Evolutionary conservation across 2,113 vertebrate species (phyloP).

Genomic region (Rynchops niger): DNA sequence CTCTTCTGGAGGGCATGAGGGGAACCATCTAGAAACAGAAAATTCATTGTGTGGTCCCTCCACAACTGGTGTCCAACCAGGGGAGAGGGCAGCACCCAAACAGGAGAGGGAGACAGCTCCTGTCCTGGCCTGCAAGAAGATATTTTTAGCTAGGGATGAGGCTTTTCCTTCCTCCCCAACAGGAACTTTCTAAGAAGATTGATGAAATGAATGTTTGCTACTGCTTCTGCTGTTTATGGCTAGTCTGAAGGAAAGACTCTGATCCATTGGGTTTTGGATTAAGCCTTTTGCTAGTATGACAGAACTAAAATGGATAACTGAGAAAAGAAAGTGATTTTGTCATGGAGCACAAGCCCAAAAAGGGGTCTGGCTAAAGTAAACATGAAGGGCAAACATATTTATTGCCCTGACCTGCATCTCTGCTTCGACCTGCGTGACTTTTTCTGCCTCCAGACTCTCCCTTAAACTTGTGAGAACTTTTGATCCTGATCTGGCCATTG

Average conservation of each 20-base stretch:
- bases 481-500: conserved; percentile 18
- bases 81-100: neutral
- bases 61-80: neutral
- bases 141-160: neutral
- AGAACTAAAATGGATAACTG: neutral
- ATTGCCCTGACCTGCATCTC: neutral
- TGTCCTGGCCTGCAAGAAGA: neutral
- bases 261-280: neutral
- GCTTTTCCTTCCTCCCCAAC: neutral
- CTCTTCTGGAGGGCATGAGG: neutral
- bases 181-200: neutral
- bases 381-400: neutral
- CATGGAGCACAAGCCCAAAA: neutral
- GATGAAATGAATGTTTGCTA: neutral
- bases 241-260: neutral
- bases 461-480: neutral
- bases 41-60: neutral
- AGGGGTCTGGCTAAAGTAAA: neutral
- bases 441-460: neutral
- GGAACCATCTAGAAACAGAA: neutral
- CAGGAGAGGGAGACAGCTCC: neutral
- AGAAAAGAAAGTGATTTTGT: neutral
- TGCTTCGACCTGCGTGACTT: neutral
- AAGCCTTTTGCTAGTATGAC: neutral
- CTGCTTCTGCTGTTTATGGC: neutral